Conservation (phyloP, 2,113 vertebrate genomes). For the Oryzias javanicus region DNA sequence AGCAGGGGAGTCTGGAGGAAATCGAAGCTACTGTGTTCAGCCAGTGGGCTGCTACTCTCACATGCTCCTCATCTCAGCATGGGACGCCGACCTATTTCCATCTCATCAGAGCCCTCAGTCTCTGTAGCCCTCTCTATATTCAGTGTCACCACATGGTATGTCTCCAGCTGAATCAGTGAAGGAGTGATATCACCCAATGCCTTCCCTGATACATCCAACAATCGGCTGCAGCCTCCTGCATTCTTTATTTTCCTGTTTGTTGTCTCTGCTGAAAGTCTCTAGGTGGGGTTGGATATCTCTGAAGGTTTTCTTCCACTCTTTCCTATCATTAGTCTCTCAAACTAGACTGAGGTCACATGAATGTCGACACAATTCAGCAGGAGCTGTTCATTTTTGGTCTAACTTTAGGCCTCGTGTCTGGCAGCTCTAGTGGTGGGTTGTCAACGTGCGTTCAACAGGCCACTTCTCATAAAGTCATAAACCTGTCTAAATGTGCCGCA, state of each 20-base stretch:
- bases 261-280: conserved; percentile 8
- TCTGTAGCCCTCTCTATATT: conserved; percentile 19
- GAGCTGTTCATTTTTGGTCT: too few relatives aligned
- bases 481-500: too few relatives aligned
- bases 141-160: conserved; percentile 27
- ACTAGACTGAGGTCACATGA: too few relatives aligned
- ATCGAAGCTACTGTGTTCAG: conserved; percentile 13
- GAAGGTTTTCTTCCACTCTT: conserved; percentile 27
- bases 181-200: conserved; percentile 33
- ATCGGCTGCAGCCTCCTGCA: conserved; percentile 3
- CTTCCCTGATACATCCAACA: conserved; percentile 9
- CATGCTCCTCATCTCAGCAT: conserved; percentile 40
- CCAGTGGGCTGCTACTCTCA: conserved; percentile 17
- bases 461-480: too few relatives aligned
- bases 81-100: conserved; percentile 39
- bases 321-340: conserved; percentile 5
- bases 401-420: too few relatives aligned
- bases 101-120: conserved; percentile 41
- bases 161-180: conserved; percentile 34
- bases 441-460: too few relatives aligned
- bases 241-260: conserved; percentile 1
- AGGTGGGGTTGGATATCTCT: conserved; percentile 31
- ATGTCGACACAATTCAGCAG: too few relatives aligned
- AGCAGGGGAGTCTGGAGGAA: conserved; percentile 11
- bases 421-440: too few relatives aligned